Conservation (phyloP, 2,113 vertebrate genomes). For the Aegotheles bennettii region DNA sequence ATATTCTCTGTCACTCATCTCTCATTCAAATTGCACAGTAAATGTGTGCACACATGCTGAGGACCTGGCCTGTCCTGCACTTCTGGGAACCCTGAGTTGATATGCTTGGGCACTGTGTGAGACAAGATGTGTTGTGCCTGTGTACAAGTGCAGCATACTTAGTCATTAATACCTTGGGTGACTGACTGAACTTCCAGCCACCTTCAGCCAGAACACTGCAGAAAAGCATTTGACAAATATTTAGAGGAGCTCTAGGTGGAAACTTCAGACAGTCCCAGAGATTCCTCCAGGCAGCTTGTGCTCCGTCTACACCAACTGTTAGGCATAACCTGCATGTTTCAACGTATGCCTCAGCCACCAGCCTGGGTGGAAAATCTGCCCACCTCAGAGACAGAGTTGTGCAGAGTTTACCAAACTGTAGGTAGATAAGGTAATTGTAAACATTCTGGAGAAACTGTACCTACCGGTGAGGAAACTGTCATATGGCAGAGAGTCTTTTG, state of each 20-base stretch:
- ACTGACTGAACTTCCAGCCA: not conserved
- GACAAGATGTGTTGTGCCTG: not conserved
- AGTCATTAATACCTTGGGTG: not conserved
- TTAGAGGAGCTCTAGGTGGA: not conserved
- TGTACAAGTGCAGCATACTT: not conserved
- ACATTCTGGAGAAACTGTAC: not conserved
- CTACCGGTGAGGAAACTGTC: not conserved
- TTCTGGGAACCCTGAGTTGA: not conserved
- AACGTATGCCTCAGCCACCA: not conserved
- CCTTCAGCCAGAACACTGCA: not conserved
- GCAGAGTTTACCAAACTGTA: not conserved
- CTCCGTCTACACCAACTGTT: not conserved
- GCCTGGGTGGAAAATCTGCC: not conserved
- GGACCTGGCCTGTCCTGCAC: not conserved
- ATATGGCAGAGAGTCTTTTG: not conserved
- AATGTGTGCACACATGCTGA: accelerated
- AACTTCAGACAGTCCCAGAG: not conserved
- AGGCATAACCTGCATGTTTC: not conserved
- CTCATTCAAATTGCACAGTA: not conserved
- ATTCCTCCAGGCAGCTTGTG: not conserved
- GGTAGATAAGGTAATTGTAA: not conserved
- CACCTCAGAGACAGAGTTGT: accelerated
- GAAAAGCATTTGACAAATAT: not conserved
- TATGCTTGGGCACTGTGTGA: not conserved
- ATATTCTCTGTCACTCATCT: not conserved